Conservation (phyloP, 2,888 invertebrate species). For the Pandemis cinnamomeana region DNA sequence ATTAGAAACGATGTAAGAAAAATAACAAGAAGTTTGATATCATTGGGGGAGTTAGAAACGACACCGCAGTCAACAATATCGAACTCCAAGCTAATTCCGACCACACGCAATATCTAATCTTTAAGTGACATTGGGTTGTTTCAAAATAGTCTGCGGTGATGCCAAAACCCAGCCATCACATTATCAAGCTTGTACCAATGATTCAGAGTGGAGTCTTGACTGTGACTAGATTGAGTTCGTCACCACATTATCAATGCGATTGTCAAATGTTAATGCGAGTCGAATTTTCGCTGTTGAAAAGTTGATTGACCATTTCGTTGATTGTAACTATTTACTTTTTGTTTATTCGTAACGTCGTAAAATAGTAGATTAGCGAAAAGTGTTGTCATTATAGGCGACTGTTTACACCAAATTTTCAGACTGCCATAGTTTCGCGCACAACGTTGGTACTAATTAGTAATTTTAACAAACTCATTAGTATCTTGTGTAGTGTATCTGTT, state of each 20-base stretch:
- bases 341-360: not conserved
- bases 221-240: not conserved
- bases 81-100: conserved; percentile 5
- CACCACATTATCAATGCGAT: conserved; percentile 5
- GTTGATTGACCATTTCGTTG: conserved; percentile 30
- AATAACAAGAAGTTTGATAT: not conserved
- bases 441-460: not conserved
- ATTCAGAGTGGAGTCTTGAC: not conserved
- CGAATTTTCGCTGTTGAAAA: conserved; percentile 22
- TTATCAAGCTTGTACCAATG: not conserved
- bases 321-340: not conserved
- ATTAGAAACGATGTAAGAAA: not conserved
- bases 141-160: conserved; percentile 19
- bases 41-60: not conserved
- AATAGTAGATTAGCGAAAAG: not conserved
- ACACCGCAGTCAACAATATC: not conserved
- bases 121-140: conserved; percentile 32
- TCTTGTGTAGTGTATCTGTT: not conserved
- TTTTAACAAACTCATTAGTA: conserved; percentile 5
- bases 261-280: conserved; percentile 20
- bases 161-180: not conserved
- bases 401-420: not conserved
- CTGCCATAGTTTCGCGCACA: not conserved
- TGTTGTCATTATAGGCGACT: not conserved
- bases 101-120: conserved; percentile 34